Evolutionary conservation across 1,140 invertebrate genomes (phyloP), one percentile per base, ranked within the genome.

Genomic region (Danaus plexippus): DNA sequence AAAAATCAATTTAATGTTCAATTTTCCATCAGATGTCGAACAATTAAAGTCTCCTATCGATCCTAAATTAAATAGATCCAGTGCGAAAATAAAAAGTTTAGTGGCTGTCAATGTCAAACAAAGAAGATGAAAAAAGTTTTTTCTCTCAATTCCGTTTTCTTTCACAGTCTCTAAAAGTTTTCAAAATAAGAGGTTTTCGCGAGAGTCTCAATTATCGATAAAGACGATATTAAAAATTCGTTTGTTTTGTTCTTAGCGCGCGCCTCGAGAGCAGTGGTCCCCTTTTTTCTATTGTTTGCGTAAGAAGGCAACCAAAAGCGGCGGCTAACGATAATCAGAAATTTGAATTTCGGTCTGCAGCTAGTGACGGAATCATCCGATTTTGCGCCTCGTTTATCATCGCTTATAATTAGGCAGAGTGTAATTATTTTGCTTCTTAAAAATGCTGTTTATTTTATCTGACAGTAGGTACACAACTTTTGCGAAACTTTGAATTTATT

Each of bases 91-190:
- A 83, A 71, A 83, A 87, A 85, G 73, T 79, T 84, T 83, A 75
- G 72, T 80, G 74, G 78, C 81, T 82, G 81, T 82, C 81, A 85
- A 87, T 87, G 84, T 87, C 84, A 85, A 87, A 87, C 75, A 87
- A 87, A 87, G 84, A 82, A 87, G 84, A 87, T 87, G 84, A 87
- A 87, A 87, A 87, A 87, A 85, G 81, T 86, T 86, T 83, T 80
- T 77, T 79, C 77, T 75, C 71, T 72, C 75, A 80, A 83, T 84
- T 84, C 80, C 81, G 80, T 85, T 86, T 85, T 86, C 77, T 72
- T 84, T 85, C 75, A 72, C 74, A 79, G 77, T 81, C 81, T 85
- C 77, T 79, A 73, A 87, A 87, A 87, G 75, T 87, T 87, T 87
- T 77, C 73, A 85, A 87, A 87, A 87, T 87, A 82, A 85, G 80